Conservation (phyloP, 2,888 invertebrate genomes). For the Drosophila neotestacea region DNA sequence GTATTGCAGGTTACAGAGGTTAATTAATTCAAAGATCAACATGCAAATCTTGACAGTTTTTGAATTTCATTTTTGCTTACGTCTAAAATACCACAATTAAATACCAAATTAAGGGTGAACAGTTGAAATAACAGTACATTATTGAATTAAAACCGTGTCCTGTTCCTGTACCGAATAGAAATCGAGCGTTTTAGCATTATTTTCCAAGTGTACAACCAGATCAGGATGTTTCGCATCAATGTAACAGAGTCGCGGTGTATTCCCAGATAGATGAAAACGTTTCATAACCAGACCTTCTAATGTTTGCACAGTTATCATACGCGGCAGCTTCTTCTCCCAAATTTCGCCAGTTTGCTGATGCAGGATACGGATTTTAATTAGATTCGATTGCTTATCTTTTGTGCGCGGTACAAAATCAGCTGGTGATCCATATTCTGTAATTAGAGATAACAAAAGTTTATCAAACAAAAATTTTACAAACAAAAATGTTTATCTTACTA, state of each 20-base stretch:
- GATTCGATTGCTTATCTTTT: constrained; percentile 89
- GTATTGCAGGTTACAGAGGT: constrained; percentile 31
- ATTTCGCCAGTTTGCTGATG: constrained; percentile 85
- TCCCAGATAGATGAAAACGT: constrained; percentile 87
- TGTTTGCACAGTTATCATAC: constrained; percentile 93
- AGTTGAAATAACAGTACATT: constrained; percentile 18
- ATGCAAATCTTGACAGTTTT: constrained; percentile 28
- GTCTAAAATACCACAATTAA: constrained; percentile 62
- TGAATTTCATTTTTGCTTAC: constrained; percentile 19
- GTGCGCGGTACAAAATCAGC: constrained; percentile 90
- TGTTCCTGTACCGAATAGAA: constrained; percentile 94
- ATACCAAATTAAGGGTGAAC: constrained; percentile 35
- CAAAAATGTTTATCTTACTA: constrained; percentile 87
- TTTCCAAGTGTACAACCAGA: constrained; percentile 91
- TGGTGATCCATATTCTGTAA: constrained; percentile 92
- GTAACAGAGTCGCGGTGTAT: constrained; percentile 84
- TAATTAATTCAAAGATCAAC: constrained; percentile 27
- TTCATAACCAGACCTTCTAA: constrained; percentile 92
- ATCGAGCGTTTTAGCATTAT: constrained; percentile 92
- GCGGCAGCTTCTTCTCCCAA: constrained; percentile 90
- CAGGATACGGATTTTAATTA: constrained; percentile 88
- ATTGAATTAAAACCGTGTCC: constrained; percentile 90
- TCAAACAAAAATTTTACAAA: not conserved
- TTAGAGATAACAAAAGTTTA: constrained; percentile 15
- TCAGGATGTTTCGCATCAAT: constrained; percentile 87